phyloP scores from a whole-genome alignment of 1,140 invertebrate genomes.

The Lasioglossum albipes region DNA sequence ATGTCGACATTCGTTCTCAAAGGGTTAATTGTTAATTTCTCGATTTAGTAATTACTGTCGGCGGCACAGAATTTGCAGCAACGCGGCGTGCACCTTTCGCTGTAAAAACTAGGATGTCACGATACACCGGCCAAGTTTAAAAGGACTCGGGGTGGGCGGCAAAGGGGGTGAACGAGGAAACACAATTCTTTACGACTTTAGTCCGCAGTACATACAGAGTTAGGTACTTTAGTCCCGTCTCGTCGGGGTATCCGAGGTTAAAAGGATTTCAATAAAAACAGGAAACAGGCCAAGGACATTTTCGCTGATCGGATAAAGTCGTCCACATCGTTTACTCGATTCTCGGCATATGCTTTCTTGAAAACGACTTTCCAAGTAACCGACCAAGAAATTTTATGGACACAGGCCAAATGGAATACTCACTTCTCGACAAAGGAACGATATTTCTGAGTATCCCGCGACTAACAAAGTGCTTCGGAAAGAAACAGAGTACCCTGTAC shows the following conservation, averaged over 20 bases:
- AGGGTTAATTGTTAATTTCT: too few relatives aligned
- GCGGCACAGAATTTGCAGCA: neutral
- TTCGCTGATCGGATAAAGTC: slow-evolving; percentile 61
- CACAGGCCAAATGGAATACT: slow-evolving; percentile 34
- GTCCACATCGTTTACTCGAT: slow-evolving; percentile 59
- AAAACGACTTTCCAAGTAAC: slow-evolving; percentile 42
- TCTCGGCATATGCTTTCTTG: slow-evolving; percentile 48
- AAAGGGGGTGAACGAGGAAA: neutral
- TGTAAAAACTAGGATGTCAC: neutral
- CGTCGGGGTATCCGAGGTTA: slow-evolving; percentile 35
- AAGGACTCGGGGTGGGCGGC: neutral
- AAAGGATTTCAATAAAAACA: slow-evolving; percentile 57
- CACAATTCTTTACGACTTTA: slow-evolving; percentile 36
- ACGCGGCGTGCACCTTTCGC: neutral
- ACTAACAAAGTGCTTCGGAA: neutral
- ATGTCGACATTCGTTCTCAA: too few relatives aligned
- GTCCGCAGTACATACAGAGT: slow-evolving; percentile 27
- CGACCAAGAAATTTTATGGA: slow-evolving; percentile 45
- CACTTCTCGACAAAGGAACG: neutral
- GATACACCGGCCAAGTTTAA: slow-evolving; percentile 13
- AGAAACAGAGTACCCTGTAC: neutral
- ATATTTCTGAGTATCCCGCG: neutral
- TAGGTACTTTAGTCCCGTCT: slow-evolving; percentile 27
- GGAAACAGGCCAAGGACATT: slow-evolving; percentile 57
- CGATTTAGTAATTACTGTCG: too few relatives aligned